phyloP scores from a whole-genome alignment of 2,888 invertebrate species.

The Melieria omissa region DNA sequence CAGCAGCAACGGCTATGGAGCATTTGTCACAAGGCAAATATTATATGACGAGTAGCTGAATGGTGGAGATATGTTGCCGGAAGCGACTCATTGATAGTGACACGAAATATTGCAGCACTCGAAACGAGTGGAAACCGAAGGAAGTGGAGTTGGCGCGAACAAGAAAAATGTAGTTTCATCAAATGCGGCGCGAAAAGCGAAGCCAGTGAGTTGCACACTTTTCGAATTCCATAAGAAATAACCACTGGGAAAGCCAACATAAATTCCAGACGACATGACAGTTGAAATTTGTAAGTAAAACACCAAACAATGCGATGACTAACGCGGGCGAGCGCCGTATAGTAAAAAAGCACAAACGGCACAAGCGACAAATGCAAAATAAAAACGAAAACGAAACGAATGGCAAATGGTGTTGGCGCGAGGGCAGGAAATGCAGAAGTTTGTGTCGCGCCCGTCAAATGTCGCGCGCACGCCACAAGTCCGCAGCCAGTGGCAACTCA shows the following conservation, averaged over 20 bases:
- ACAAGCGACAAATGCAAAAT: neutral
- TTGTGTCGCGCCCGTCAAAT: neutral
- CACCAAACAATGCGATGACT: conserved; percentile 14
- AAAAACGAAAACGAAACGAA: neutral
- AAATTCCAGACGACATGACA: conserved; percentile 37
- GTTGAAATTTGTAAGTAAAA: conserved; percentile 32
- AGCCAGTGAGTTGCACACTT: neutral
- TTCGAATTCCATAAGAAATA: conserved; percentile 25
- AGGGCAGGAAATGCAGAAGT: conserved; percentile 13
- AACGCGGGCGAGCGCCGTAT: no score
- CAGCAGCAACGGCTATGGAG: neutral
- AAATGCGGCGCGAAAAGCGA: conserved; percentile 6
- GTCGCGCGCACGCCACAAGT: no score
- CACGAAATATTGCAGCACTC: conserved; percentile 28
- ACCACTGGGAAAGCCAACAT: conserved; percentile 32
- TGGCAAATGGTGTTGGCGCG: neutral
- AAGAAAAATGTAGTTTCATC: conserved; percentile 2
- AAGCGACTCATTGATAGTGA: conserved; percentile 37
- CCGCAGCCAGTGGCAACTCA: neutral
- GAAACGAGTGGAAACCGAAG: neutral
- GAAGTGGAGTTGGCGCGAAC: conserved; percentile 21
- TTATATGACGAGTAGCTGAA: neutral
- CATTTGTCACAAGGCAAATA: neutral
- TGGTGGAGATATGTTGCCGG: conserved; percentile 21
- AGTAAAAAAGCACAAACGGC: neutral